Conservation (phyloP, 2,888 invertebrate species). For the Athetis lepigone region DNA sequence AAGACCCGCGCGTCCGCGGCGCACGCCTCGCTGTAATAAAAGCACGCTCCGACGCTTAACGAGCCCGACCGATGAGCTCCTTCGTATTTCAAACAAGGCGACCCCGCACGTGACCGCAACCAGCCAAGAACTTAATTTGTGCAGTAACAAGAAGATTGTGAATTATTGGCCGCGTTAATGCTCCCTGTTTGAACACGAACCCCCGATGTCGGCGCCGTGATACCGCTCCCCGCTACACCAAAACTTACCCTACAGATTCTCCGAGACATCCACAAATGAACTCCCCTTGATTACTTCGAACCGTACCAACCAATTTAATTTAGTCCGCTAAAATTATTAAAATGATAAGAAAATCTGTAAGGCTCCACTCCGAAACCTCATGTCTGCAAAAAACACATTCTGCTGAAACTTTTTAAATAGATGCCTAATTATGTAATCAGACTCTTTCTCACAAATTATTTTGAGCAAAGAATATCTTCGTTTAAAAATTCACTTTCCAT, state of each 20-base stretch:
- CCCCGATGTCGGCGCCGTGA: slow-evolving; percentile 38
- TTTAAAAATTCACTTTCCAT: slow-evolving; percentile 67
- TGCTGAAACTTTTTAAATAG: slow-evolving; percentile 52
- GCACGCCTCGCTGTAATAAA: slow-evolving; percentile 88
- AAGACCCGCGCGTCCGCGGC: slow-evolving; percentile 83
- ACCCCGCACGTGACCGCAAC: slow-evolving; percentile 85
- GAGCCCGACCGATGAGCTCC: slow-evolving; percentile 88
- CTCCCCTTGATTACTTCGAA: slow-evolving; percentile 44
- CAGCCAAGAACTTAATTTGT: slow-evolving; percentile 80
- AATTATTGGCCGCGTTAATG: slow-evolving; percentile 79
- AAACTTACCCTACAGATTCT: slow-evolving; percentile 38
- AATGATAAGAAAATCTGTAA: slow-evolving; percentile 38
- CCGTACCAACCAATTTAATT: slow-evolving; percentile 40
- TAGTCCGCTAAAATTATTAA: slow-evolving; percentile 33
- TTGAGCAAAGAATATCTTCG: slow-evolving; percentile 59
- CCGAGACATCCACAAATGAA: slow-evolving; percentile 38
- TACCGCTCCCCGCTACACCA: slow-evolving; percentile 44
- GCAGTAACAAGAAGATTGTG: slow-evolving; percentile 83
- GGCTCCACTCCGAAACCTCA: slow-evolving; percentile 26
- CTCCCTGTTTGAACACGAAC: slow-evolving; percentile 61
- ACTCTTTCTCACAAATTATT: slow-evolving; percentile 57
- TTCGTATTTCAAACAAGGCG: slow-evolving; percentile 89
- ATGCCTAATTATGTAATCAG: slow-evolving; percentile 56
- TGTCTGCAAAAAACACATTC: slow-evolving; percentile 41
- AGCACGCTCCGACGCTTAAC: slow-evolving; percentile 90